Evolutionary conservation across 2,113 vertebrate species (phyloP).

Genomic region (Malurus elegans): DNA sequence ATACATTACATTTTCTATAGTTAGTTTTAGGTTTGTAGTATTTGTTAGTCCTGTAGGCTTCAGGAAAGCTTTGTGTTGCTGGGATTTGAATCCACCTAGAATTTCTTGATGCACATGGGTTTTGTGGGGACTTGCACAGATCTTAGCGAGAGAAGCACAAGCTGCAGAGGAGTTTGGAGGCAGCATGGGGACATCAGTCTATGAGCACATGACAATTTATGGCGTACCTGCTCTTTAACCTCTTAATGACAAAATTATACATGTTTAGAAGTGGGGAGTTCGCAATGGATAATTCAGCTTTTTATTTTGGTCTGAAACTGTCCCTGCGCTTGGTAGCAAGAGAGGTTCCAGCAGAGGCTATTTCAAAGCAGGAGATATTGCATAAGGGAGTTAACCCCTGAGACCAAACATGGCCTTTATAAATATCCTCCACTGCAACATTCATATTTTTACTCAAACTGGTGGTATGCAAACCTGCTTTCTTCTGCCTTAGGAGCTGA

Average conservation of each 20-base stretch:
- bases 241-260: not conserved
- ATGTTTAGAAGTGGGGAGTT: not conserved
- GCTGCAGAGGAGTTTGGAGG: not conserved
- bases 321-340: not conserved
- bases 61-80: not conserved
- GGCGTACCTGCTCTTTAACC: not conserved
- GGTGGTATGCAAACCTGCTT: not conserved
- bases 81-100: not conserved
- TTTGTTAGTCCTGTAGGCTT: not conserved
- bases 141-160: not conserved
- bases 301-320: not conserved
- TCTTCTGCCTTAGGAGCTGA: not conserved
- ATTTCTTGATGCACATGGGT: rapidly evolving
- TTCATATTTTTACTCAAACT: not conserved
- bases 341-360: not conserved
- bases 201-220: not conserved
- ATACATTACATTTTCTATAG: not conserved
- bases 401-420: not conserved
- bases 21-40: not conserved
- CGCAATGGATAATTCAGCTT: not conserved
- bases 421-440: not conserved
- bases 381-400: not conserved
- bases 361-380: not conserved
- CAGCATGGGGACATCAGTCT: not conserved
- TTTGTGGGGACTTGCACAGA: not conserved